Evolutionary conservation across 2,888 invertebrate genomes (phyloP), one percentile per base, ranked within the genome.

Genomic region (Sialis lutaria): DNA sequence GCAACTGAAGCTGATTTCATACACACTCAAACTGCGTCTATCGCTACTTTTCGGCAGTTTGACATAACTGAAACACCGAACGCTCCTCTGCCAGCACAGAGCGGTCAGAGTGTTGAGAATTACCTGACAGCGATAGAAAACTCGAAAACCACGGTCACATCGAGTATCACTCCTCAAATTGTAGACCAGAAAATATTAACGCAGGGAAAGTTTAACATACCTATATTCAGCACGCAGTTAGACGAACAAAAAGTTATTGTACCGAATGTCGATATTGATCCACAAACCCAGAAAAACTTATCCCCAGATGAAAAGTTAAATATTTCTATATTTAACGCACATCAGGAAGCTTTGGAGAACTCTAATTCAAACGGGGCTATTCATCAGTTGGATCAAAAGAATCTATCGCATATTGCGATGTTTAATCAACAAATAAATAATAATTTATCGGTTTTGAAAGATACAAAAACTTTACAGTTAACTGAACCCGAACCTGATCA

Each of bases 61-160:
- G 67, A 71, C 1, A 63, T 65, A 8, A 54, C 72, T 62, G 58
- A 60, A 61, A 54, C 65, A 58, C 50, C 64, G 56, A 56, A 58
- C 57, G 55, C 67, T 51, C 66, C 70, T 8, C 61, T 75, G 31
- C 72, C 72, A 0, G 67, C 72, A 5, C 74, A 76, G 58, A 73
- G 69, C 52, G 75, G 66, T 6, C 74, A 74, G 58, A 74, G 71
- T 51, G 70, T 76, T 31, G 75, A 75, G 53, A 74, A 70, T 53
- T 76, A 70, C 55, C 59, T 76, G 22, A 72, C 70, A 33, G 70
- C 69, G 46, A 69, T 74, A 12, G 73, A 73, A 52, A 56, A 58
- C 4, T 51, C 48, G 53, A n/a, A 47, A 48, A n/a, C 35, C 48
- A 40, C 30, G 33, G 22, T 4, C 22, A 22, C 22, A 22, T 22